Percentiles rank a stretch among this genome's conserved stretches.
Conservation (phyloP, 2,113 vertebrate genomes). For the Pelobates fuscus region DNA sequence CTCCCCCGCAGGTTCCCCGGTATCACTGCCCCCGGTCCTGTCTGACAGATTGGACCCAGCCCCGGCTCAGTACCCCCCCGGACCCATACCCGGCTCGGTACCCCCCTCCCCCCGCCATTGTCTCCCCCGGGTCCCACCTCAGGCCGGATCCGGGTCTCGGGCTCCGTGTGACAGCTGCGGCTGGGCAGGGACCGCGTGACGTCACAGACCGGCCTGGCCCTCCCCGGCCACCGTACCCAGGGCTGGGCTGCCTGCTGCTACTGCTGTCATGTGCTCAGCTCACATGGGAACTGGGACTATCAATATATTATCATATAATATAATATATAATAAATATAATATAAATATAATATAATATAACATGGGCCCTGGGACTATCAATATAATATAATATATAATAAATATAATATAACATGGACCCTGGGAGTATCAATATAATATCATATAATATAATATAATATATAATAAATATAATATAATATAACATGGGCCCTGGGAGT, state of each 20-base stretch:
- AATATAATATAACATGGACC: no score
- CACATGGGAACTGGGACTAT: no score
- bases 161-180: slow-evolving; percentile 42
- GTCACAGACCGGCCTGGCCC: slow-evolving; percentile 2
- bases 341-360: no score
- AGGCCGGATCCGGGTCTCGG: slow-evolving; percentile 39
- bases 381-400: no score
- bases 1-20: background rate
- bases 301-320: no score
- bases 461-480: no score
- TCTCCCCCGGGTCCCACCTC: slow-evolving; percentile 27
- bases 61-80: background rate
- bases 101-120: background rate
- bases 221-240: slow-evolving; percentile 24
- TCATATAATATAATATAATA: no score
- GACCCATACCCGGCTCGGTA: background rate
- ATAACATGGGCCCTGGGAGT: no score
- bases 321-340: no score
- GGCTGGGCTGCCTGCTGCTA: slow-evolving; percentile 5
- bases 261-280: background rate
- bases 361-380: no score
- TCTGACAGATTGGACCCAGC: no score
- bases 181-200: slow-evolving; percentile 37
- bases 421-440: no score
- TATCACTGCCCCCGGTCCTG: background rate